Conservation (phyloP, 1,140 invertebrate genomes). For the Drosophila nigrodunni region DNA sequence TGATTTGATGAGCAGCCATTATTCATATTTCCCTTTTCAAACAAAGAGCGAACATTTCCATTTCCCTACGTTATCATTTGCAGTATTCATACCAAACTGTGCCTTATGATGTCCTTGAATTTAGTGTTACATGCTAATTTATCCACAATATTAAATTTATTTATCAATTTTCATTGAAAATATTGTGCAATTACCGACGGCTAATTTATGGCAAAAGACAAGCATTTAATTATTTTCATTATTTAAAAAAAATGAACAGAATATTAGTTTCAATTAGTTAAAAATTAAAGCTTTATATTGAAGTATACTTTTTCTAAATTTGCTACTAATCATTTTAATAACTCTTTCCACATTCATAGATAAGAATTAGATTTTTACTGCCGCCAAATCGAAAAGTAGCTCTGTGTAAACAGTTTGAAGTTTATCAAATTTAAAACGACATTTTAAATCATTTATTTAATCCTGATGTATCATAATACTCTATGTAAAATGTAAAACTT, state of each 20-base stretch:
- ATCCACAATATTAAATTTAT: background rate
- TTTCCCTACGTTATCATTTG: constrained; percentile 12
- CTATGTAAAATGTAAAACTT: no score
- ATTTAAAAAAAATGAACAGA: background rate
- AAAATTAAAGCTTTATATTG: no score
- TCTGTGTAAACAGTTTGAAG: no score
- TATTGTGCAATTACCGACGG: constrained; percentile 28
- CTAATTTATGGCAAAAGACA: background rate
- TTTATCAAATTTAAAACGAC: no score
- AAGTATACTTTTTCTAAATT: no score
- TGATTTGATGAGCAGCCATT: constrained; percentile 80
- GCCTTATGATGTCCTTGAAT: constrained; percentile 20
- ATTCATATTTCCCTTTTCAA: constrained; percentile 63
- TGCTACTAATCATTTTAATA: no score
- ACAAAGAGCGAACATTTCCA: background rate
- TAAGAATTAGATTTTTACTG: no score
- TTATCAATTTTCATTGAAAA: constrained; percentile 12
- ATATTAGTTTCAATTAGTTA: background rate
- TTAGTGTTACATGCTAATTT: background rate
- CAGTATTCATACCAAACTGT: background rate
- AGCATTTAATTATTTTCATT: background rate
- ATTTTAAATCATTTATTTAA: no score
- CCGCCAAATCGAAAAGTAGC: no score
- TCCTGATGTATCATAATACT: no score
- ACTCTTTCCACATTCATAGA: no score